These are phyloP conservation scores for Paramuricea clavata DNA, from an alignment of 92 coral and sea anemone genomes.

Conservation along the genomic window DNA sequence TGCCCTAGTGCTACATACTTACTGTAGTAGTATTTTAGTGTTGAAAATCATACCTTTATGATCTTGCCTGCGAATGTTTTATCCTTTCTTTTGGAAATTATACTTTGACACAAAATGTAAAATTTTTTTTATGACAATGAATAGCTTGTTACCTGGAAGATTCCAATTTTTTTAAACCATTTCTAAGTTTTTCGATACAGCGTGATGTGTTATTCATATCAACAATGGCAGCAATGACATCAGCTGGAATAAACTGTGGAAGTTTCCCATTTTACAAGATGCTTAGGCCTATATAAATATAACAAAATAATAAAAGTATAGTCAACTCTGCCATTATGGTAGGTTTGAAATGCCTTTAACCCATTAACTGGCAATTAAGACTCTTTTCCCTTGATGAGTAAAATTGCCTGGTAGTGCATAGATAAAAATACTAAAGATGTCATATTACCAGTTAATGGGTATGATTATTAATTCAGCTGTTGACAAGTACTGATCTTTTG, in stretches of 20 bases:
- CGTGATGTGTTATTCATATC: constrained; percentile 31
- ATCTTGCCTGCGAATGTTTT: neutral
- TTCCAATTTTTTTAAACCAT: constrained; percentile 50
- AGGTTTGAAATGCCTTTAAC: neutral
- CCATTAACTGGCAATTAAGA: neutral
- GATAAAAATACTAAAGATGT: neutral
- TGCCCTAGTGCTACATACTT: no score
- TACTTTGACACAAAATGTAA: constrained; percentile 6
- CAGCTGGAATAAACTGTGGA: constrained; percentile 53
- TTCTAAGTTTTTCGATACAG: constrained; percentile 32
- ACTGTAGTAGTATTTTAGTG: no score
- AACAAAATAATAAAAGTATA: constrained; percentile 15
- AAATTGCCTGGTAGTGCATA: neutral
- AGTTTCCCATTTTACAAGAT: constrained; percentile 53
- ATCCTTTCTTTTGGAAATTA: neutral
- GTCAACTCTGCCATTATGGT: no score
- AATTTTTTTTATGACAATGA: constrained; percentile 14
- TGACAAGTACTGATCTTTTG: neutral
- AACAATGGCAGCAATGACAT: constrained; percentile 33
- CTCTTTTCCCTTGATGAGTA: neutral
- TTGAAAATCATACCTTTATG: no score
- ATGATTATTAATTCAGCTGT: neutral
- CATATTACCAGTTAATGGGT: neutral
- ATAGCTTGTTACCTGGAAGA: constrained; percentile 46
- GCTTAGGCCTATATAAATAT: constrained; percentile 41